Conservation (phyloP, 2,888 invertebrate genomes). For the Cephus pygmeus region DNA sequence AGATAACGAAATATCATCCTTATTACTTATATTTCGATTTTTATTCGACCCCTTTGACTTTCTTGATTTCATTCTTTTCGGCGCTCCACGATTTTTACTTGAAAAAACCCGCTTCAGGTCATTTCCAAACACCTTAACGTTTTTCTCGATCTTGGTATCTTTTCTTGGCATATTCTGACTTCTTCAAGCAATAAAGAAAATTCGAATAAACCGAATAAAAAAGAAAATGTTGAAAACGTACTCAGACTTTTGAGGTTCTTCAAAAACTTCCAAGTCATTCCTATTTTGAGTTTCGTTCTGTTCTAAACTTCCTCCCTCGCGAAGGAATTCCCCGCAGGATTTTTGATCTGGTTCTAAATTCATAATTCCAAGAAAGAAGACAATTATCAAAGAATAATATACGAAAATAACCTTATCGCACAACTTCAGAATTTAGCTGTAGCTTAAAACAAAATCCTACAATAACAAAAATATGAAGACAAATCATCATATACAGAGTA, state of each 20-base stretch:
- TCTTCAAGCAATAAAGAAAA: not conserved
- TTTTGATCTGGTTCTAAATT: not conserved
- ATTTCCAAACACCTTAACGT: not conserved
- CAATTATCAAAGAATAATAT: not conserved
- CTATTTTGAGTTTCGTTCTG: not conserved
- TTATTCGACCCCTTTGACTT: slow-evolving; percentile 16
- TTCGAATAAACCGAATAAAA: not conserved
- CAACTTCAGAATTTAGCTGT: not conserved
- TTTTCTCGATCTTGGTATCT: not conserved
- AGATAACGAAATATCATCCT: not conserved
- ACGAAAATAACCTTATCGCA: not conserved
- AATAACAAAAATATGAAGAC: not conserved
- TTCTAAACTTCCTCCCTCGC: not conserved
- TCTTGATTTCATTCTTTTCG: not conserved
- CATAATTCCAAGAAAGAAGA: not conserved
- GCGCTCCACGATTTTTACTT: not conserved
- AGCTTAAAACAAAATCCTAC: not conserved
- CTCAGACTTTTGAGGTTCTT: not conserved
- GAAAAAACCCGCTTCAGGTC: not conserved
- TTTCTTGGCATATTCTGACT: not conserved
- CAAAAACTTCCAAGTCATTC: not conserved
- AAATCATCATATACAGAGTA: not conserved
- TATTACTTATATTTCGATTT: not conserved
- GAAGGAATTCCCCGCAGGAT: not conserved
- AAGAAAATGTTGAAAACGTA: not conserved